Percentiles rank a stretch among this genome's conserved stretches.
Evolutionary conservation across 2,113 vertebrate species (phyloP).

Genomic region (Gorsachius goisagi): DNA sequence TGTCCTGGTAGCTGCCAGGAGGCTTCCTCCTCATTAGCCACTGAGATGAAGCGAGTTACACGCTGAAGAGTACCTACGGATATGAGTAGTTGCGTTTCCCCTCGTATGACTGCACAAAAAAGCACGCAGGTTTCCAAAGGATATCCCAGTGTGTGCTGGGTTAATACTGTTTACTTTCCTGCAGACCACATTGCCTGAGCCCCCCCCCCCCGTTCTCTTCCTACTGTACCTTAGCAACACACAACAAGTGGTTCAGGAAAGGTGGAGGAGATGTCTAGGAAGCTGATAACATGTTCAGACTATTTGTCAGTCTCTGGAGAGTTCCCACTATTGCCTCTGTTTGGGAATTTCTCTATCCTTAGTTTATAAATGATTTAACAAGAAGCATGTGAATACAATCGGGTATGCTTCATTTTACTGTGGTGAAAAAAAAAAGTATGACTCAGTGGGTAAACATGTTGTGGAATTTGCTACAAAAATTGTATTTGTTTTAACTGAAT

Average conservation of each 20-base stretch:
- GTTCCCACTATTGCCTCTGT: constrained; percentile 2
- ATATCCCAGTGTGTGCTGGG: neutral
- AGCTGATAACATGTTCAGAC: constrained; percentile 42
- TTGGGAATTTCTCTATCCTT: constrained; percentile 38
- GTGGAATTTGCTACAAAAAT: constrained; percentile 58
- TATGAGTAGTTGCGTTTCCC: neutral
- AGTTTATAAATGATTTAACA: constrained; percentile 15
- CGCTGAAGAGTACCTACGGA: neutral
- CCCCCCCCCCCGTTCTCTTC: neutral
- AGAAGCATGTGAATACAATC: constrained; percentile 45
- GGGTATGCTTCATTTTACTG: neutral
- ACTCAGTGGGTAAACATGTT: constrained; percentile 42
- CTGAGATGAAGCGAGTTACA: neutral
- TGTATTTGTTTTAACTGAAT: constrained; percentile 59
- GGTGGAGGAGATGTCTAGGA: constrained; percentile 32
- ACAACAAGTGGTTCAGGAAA: constrained; percentile 42
- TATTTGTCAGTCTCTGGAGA: constrained; percentile 39
- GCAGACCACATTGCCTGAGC: neutral
- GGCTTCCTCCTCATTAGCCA: neutral
- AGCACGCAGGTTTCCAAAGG: neutral
- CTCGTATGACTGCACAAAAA: neutral
- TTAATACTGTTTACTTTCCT: neutral
- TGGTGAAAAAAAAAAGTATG: neutral
- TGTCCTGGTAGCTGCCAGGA: neutral
- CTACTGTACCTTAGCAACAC: neutral